Conservation (phyloP, 1,140 invertebrate genomes). For the Heliothis virescens region DNA sequence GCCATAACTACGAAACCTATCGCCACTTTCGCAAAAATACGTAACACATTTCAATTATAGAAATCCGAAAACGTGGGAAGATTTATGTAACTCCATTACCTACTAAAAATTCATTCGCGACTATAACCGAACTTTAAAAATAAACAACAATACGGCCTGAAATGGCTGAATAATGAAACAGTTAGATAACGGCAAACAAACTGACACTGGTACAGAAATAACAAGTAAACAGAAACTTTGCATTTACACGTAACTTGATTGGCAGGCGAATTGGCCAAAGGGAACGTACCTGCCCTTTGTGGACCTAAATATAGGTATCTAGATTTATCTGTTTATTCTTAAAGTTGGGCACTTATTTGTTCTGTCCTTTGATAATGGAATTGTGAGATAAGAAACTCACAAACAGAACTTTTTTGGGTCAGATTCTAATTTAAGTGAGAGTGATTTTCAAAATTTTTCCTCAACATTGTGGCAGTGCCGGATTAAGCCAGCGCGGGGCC, state of each 20-base stretch:
- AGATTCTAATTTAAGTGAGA: background rate
- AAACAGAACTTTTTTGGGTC: background rate
- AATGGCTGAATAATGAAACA: conserved; percentile 1
- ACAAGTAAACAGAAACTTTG: conserved; percentile 14
- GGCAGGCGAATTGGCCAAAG: background rate
- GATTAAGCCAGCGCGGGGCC: too few species aligned
- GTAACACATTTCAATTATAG: conserved; percentile 11
- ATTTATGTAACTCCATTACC: conserved; percentile 5
- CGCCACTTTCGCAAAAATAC: background rate
- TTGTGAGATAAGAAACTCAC: background rate
- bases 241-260: conserved; percentile 29
- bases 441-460: too few species aligned
- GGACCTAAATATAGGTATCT: conserved; percentile 23
- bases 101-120: conserved; percentile 2
- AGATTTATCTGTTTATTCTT: conserved; percentile 1
- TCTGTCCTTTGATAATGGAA: conserved; percentile 1
- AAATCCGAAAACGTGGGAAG: conserved; percentile 1
- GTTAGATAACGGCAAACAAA: conserved; percentile 4
- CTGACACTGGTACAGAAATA: background rate
- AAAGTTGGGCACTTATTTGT: background rate
- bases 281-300: conserved; percentile 1
- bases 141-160: background rate
- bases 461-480: too few species aligned
- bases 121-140: background rate
- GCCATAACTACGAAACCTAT: background rate